Conservation (phyloP, 2,888 invertebrate genomes). For the Tetragnatha montana region DNA sequence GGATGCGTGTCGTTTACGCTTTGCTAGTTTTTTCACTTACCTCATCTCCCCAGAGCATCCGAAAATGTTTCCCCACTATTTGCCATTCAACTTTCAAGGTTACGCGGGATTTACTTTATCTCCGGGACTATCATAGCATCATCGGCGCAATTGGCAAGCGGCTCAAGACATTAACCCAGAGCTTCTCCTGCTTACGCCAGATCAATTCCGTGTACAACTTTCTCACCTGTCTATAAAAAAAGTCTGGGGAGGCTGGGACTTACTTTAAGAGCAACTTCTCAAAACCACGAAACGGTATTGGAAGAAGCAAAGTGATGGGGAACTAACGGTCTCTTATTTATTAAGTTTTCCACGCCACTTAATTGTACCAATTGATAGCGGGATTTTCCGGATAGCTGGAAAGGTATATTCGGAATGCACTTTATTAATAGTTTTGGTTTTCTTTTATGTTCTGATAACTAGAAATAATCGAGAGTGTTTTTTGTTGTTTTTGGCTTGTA, state of each 20-base stretch:
- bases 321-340: no score
- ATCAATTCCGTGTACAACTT: constrained; percentile 31
- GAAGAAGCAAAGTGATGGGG: no score
- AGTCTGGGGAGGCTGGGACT: not conserved
- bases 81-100: constrained; percentile 67
- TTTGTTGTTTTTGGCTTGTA: no score
- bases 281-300: no score
- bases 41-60: constrained; percentile 19
- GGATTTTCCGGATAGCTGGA: no score
- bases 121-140: constrained; percentile 44
- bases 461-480: no score
- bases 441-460: no score
- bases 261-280: not conserved
- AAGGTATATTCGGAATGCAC: no score
- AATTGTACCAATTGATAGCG: no score
- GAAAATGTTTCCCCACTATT: constrained; percentile 30
- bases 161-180: constrained; percentile 61
- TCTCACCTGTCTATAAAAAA: constrained; percentile 32
- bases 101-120: constrained; percentile 59
- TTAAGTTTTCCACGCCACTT: no score
- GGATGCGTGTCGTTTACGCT: constrained; percentile 10
- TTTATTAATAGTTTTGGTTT: no score
- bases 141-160: constrained; percentile 51
- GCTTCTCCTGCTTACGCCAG: constrained; percentile 21
- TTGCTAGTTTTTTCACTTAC: not conserved